phyloP scores from a whole-genome alignment of 2,113 vertebrate species.

The Alexandromys fortis region DNA sequence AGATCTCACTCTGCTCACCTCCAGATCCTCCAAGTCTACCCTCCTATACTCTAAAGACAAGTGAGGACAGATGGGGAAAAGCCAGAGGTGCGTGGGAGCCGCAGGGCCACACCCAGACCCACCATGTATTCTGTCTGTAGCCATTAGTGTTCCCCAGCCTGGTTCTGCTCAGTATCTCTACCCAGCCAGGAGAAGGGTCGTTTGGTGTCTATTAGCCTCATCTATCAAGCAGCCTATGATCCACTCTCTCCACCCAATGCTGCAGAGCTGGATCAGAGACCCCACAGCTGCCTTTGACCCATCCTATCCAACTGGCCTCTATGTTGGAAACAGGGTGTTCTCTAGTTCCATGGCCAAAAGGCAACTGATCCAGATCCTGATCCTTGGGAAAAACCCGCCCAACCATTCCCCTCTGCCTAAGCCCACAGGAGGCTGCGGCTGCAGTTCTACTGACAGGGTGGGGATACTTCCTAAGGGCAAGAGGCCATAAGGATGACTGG shows the following conservation, averaged over 20 bases:
- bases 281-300: constrained; percentile 67
- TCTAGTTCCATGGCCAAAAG: constrained; percentile 67
- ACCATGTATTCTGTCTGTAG: not conserved
- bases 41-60: not conserved
- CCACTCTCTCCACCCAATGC: constrained; percentile 50
- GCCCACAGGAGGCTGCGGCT: not conserved
- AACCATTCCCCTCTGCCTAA: constrained; percentile 5
- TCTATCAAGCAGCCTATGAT: constrained; percentile 23
- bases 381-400: constrained; percentile 69
- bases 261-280: constrained; percentile 59
- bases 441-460: not conserved
- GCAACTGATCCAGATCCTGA: constrained; percentile 9
- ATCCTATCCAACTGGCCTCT: constrained; percentile 67
- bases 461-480: not conserved
- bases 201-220: not conserved
- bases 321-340: constrained; percentile 67
- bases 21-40: not conserved
- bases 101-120: not conserved
- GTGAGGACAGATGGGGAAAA: not conserved
- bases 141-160: not conserved
- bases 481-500: not conserved
- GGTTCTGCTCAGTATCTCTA: not conserved
- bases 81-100: not conserved
- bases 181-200: not conserved
- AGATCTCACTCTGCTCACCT: not conserved